Conservation (phyloP, 2,797 vertebrate species). For the Sebastes paucispinis region DNA sequence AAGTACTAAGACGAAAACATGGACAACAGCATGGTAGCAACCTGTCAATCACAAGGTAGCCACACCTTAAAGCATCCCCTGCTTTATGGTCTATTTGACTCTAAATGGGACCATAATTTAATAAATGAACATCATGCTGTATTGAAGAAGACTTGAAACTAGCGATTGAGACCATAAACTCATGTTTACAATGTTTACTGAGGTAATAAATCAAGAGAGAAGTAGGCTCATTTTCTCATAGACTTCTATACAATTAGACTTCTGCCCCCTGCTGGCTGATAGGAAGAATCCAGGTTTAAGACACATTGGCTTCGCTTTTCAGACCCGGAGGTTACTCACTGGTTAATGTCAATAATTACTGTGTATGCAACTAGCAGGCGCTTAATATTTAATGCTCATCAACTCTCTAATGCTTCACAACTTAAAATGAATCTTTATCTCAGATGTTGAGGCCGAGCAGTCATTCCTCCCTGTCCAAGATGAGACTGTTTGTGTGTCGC, state of each 20-base stretch:
- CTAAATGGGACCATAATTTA: background rate
- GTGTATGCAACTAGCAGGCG: background rate
- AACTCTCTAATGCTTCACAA: background rate
- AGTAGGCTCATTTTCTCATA: background rate
- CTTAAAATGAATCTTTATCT: constrained; percentile 16
- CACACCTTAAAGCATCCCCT: accelerated
- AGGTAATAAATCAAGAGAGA: background rate
- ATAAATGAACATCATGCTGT: no score
- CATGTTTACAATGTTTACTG: background rate
- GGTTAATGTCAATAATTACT: background rate
- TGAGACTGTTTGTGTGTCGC: constrained; percentile 95
- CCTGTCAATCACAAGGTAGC: no score
- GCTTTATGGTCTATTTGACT: background rate
- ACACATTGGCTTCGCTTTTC: background rate
- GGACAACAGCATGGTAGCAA: no score
- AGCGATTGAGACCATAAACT: background rate
- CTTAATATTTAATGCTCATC: background rate
- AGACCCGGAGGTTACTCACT: background rate
- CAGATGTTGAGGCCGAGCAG: constrained; percentile 85
- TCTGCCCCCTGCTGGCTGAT: background rate
- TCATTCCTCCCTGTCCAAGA: constrained; percentile 87
- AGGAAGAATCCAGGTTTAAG: background rate
- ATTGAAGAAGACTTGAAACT: background rate
- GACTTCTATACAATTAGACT: background rate
- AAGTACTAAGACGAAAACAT: no score